Percentiles rank a stretch among this genome's conserved stretches.
Conservation (phyloP, 2,797 vertebrate genomes). For the Aldrovandia affinis region DNA sequence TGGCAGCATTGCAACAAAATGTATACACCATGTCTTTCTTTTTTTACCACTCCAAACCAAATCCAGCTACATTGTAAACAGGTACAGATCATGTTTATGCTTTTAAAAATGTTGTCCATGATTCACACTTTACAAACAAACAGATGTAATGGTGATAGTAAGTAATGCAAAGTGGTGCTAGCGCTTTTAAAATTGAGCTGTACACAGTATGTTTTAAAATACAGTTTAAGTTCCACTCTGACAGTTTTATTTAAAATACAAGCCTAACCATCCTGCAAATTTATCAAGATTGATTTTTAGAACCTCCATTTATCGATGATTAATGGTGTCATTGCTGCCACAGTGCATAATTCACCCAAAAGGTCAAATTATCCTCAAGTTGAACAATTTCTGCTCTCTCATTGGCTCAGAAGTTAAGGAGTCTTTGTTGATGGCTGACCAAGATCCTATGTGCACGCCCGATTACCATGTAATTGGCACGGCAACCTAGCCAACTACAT, state of each 20-base stretch:
- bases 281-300: too few species aligned
- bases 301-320: too few species aligned
- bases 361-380: not conserved
- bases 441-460: not conserved
- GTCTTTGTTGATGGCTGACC: not conserved
- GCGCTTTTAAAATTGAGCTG: not conserved
- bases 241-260: slow-evolving; percentile 4
- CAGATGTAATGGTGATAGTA: not conserved
- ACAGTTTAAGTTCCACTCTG: not conserved
- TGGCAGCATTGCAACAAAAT: not conserved
- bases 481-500: not conserved
- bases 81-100: not conserved
- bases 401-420: not conserved
- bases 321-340: not conserved
- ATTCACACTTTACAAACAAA: not conserved
- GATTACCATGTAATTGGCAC: not conserved
- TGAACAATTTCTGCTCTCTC: not conserved
- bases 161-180: not conserved
- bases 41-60: not conserved
- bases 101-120: not conserved
- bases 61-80: not conserved
- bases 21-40: not conserved
- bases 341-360: not conserved
- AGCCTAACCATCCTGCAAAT: too few species aligned
- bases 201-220: not conserved